phyloP scores from a whole-genome alignment of 2,113 vertebrate species.

The Bubalus kerabau region DNA sequence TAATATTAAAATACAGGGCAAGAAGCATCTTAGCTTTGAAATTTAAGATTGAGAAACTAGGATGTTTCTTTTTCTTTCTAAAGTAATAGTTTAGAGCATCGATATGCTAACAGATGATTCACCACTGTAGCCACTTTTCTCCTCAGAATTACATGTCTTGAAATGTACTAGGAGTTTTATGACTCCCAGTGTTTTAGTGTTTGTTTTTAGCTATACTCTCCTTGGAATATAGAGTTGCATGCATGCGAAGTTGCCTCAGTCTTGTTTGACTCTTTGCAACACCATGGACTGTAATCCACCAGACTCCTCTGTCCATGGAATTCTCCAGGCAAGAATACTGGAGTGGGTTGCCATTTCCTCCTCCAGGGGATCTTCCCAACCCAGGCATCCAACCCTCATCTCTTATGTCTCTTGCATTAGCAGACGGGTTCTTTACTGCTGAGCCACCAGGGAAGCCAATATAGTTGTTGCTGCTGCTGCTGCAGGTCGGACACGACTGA shows the following conservation, averaged over 20 bases:
- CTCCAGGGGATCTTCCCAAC: neutral
- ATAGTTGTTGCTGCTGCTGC: neutral
- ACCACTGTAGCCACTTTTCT: too few relatives aligned
- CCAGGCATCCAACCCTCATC: neutral
- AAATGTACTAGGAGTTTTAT: neutral
- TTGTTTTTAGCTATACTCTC: neutral
- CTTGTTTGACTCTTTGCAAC: neutral
- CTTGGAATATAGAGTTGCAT: neutral
- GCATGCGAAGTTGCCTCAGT: neutral
- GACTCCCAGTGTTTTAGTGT: neutral
- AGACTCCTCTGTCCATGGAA: neutral
- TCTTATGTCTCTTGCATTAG: neutral
- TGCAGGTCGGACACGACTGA: too few relatives aligned
- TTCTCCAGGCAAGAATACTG: neutral
- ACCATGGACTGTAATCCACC: neutral
- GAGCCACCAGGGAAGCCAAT: neutral
- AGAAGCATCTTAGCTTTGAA: neutral
- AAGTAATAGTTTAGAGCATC: neutral
- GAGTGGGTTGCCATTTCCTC: neutral
- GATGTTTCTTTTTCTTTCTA: neutral
- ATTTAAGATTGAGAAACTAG: neutral
- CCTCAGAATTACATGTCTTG: too few relatives aligned
- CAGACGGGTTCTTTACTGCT: rapidly evolving
- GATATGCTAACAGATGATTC: too few relatives aligned
- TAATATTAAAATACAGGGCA: neutral